Evolutionary conservation across 2,888 invertebrate genomes (phyloP).

Genomic region (Prosapia bicincta): DNA sequence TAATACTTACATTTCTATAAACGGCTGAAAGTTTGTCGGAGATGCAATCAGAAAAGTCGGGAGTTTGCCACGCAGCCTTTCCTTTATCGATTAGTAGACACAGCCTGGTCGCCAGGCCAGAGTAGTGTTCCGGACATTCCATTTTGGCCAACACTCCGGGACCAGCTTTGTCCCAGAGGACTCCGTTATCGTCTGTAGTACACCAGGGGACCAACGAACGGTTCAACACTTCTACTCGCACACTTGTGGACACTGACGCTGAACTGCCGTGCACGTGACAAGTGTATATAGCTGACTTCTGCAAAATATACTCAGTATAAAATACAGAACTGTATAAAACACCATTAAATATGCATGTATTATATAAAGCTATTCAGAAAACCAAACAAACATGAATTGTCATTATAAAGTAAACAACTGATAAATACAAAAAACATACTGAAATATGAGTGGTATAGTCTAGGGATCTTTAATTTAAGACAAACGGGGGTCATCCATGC

Average conservation of each 20-base stretch:
- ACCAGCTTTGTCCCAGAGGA: conserved; percentile 31
- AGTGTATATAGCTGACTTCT: conserved; percentile 75
- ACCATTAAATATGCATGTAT: too few relatives aligned
- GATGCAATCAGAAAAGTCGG: conserved; percentile 73
- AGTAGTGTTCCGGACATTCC: conserved; percentile 35
- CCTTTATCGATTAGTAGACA: conserved; percentile 60
- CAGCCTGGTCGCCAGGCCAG: conserved; percentile 50
- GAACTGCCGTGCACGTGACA: conserved; percentile 56
- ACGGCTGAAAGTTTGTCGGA: conserved; percentile 47
- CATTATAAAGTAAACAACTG: conserved; percentile 3
- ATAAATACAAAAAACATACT: too few relatives aligned
- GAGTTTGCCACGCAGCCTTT: conserved; percentile 68
- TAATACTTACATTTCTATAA: conserved; percentile 6
- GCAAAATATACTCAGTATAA: conserved; percentile 40
- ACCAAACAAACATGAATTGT: neutral
- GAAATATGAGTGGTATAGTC: too few relatives aligned
- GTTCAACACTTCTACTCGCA: conserved; percentile 64
- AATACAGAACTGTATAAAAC: too few relatives aligned
- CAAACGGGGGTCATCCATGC: too few relatives aligned
- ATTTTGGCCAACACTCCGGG: conserved; percentile 33
- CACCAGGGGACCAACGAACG: conserved; percentile 52
- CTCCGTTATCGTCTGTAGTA: conserved; percentile 18
- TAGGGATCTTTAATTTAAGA: too few relatives aligned
- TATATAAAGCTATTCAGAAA: too few relatives aligned
- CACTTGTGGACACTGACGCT: conserved; percentile 38